Conservation (phyloP, 1,140 invertebrate genomes). For the Meloidogyne exigua region DNA sequence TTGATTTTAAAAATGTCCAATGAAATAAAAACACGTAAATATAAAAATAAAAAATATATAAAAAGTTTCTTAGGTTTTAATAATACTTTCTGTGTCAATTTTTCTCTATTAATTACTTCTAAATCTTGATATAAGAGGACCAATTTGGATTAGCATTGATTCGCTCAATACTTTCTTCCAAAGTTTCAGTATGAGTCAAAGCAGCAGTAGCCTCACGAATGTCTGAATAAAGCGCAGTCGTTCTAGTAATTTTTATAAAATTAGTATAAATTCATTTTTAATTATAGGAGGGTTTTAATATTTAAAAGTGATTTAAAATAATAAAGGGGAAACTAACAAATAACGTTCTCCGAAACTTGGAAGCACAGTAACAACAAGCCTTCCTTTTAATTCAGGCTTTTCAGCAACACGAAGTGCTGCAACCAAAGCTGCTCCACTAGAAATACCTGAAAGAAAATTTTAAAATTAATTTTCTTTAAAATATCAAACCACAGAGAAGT, state of each 20-base stretch:
- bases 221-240: slow-evolving; percentile 51
- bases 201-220: slow-evolving; percentile 52
- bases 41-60: too few relatives aligned
- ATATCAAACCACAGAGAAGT: slow-evolving; percentile 53
- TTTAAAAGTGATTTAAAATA: background rate
- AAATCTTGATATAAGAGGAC: background rate
- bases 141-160: slow-evolving; percentile 40
- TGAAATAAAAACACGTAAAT: too few relatives aligned
- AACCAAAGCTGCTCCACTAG: slow-evolving; percentile 56
- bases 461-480: background rate
- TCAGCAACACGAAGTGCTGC: slow-evolving; percentile 46
- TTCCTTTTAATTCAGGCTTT: slow-evolving; percentile 51
- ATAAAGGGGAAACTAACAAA: slow-evolving; percentile 36
- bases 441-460: slow-evolving; percentile 51
- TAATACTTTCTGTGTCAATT: background rate
- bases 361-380: slow-evolving; percentile 60
- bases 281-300: background rate
- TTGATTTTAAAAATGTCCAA: too few relatives aligned
- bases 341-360: slow-evolving; percentile 62
- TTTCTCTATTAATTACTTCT: background rate
- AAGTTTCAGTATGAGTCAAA: slow-evolving; percentile 44
- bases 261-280: too few relatives aligned
- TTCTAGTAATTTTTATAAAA: slow-evolving; percentile 34
- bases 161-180: slow-evolving; percentile 55
- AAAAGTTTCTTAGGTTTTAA: too few relatives aligned